Base-by-base conservation (phyloP, 1,140 invertebrate species). In the Bombus sibiricus region DNA sequence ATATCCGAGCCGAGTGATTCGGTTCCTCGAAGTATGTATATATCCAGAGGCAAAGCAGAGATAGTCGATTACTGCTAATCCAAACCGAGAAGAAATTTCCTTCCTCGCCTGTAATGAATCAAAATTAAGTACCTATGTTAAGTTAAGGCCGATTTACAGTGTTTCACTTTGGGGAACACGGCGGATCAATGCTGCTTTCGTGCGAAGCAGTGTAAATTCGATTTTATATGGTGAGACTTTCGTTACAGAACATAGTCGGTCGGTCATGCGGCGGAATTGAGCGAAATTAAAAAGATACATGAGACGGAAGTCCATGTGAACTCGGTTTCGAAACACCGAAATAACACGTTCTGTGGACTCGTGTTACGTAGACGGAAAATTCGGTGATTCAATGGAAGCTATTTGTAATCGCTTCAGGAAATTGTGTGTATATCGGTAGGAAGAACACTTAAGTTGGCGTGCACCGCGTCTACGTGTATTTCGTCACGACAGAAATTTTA, bases 331-430 rank as follows among this genome's bases (percentile, higher is more conserved):
- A 68, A 69, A 68, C 62, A 39, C 2, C 59, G 59, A 12, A 25
- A 34, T 15, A 28, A 59, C 47, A 25, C 22, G 53, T 41, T 47
- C 6, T 43, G 41, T n/a, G 43, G 25, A 47, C 13, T 53, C 25
- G 41, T n/a, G 9, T 80, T 69, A 53, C 64, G 43, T 22, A 13
- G 43, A 69, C 34, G 78, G 78, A 39, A 80, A 80, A 80, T 80
- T 80, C 43, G 41, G 25, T 80, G 77, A 80, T 80, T 80, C 64
- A n/a, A 47, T 39, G 34, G 8, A 10, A 28, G 25, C 43, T 53
- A 69, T 71, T 75, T 62, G 66, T 41, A 64, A 72, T 43, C 39
- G 68, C 88, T 88, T 71, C 72, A 59, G 41, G 79, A 85, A 68
- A 69, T 89, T 76, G 72, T 74, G 59, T 12, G 28, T n/a, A 66